phyloP scores from a whole-genome alignment of 2,888 invertebrate genomes.

The Athalia cordata region DNA sequence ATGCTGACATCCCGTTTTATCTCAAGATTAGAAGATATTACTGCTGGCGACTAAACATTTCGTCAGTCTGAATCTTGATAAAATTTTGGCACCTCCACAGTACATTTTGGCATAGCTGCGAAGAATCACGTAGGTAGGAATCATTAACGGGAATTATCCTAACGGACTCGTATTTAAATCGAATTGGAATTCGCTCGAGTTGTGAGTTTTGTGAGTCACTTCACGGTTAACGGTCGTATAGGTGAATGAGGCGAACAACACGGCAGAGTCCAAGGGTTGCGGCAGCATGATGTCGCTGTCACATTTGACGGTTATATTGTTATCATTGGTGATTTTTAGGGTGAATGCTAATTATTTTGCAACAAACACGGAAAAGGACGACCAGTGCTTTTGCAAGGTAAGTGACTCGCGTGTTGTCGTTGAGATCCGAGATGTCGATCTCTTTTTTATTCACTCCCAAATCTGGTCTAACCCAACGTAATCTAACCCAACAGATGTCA shows the following conservation, averaged over 20 bases:
- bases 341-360: conserved; percentile 62
- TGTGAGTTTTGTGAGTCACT: neutral
- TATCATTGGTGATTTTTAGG: conserved; percentile 47
- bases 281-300: conserved; percentile 52
- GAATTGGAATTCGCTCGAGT: neutral
- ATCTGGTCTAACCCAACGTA: conserved; percentile 10
- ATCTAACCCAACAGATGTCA: conserved; percentile 33
- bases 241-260: neutral
- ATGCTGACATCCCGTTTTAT: conserved; percentile 2
- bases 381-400: conserved; percentile 70
- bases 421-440: neutral
- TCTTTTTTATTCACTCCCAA: neutral
- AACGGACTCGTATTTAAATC: neutral
- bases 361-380: conserved; percentile 57
- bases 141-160: neutral
- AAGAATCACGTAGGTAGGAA: no score
- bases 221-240: neutral
- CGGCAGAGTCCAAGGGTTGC: conserved; percentile 28
- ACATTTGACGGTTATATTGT: conserved; percentile 46
- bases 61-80: no score
- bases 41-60: no score
- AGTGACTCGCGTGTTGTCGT: conserved; percentile 14
- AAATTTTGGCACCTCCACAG: no score
- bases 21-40: neutral
- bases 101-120: no score